phyloP scores from a whole-genome alignment of 2,797 vertebrate species.

The Paramormyrops hopkinsi region DNA sequence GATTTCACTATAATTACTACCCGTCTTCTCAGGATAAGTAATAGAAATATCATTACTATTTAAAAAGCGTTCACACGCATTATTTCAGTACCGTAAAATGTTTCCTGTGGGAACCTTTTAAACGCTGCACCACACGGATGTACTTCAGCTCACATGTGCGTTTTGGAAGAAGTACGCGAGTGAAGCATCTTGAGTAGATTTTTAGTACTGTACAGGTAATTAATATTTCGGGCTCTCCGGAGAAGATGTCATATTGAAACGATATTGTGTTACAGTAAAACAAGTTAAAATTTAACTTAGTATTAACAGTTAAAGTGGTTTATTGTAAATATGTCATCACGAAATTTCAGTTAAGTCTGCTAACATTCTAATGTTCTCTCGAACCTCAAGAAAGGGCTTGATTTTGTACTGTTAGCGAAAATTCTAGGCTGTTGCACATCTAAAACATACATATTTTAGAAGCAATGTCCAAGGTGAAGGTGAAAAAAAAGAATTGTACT shows the following conservation, averaged over 20 bases:
- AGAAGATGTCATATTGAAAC: neutral
- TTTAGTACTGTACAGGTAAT: neutral
- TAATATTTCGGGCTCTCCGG: neutral
- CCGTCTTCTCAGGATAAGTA: neutral
- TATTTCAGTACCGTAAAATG: neutral
- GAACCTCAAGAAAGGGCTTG: neutral
- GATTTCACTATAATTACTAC: neutral
- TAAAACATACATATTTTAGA: neutral
- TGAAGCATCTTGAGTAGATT: neutral
- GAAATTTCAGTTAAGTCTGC: neutral
- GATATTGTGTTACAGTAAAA: neutral
- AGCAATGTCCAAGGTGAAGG: slow-evolving; percentile 17
- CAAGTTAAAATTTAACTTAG: neutral
- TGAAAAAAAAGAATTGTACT: neutral
- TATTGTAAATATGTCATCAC: neutral
- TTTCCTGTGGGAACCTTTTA: neutral
- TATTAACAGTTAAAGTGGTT: neutral
- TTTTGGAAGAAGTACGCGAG: neutral
- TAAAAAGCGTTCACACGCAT: neutral
- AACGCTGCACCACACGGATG: neutral
- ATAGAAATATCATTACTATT: neutral
- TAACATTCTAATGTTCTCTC: neutral
- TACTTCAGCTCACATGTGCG: neutral
- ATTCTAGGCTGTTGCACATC: neutral
- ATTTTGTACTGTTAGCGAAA: neutral